A percentile compares a stretch with the other conserved stretches of the same genome.
Evolutionary conservation across 1,140 invertebrate species (phyloP).

Genomic region (Tetramorium simillimum): DNA sequence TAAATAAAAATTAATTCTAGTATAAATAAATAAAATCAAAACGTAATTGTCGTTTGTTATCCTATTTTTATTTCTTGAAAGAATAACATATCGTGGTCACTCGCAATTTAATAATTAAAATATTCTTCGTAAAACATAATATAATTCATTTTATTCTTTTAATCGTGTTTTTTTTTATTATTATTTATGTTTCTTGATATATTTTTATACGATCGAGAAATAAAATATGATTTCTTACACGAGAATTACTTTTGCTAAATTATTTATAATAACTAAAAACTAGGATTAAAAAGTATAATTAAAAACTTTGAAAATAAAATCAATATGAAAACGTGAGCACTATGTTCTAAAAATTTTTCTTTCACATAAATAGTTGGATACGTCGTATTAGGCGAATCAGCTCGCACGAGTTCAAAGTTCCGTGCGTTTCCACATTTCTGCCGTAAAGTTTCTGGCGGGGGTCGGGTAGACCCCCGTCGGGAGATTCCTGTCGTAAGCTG

Average conservation of each 20-base stretch:
- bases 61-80: background rate
- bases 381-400: conserved; percentile 32
- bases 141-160: background rate
- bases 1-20: background rate
- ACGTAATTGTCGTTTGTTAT: background rate
- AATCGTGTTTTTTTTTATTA: background rate
- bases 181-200: background rate
- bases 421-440: conserved; percentile 42
- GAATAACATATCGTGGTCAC: background rate
- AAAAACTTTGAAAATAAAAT: background rate
- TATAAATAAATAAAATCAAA: background rate
- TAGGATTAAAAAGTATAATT: background rate
- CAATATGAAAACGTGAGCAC: background rate
- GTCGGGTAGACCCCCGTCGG: conserved; percentile 27
- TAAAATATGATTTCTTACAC: background rate
- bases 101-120: background rate
- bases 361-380: conserved; percentile 5
- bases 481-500: conserved; percentile 24
- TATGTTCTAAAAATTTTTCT: background rate
- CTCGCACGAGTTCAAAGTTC: conserved; percentile 42
- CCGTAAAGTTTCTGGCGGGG: conserved; percentile 36
- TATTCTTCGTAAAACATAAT: background rate
- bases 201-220: background rate
- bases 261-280: background rate
- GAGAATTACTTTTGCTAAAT: background rate